These are phyloP conservation scores for Pogonocherus hispidulus DNA, from an alignment of 2,888 invertebrate genomes.

Conservation along the genomic window DNA sequence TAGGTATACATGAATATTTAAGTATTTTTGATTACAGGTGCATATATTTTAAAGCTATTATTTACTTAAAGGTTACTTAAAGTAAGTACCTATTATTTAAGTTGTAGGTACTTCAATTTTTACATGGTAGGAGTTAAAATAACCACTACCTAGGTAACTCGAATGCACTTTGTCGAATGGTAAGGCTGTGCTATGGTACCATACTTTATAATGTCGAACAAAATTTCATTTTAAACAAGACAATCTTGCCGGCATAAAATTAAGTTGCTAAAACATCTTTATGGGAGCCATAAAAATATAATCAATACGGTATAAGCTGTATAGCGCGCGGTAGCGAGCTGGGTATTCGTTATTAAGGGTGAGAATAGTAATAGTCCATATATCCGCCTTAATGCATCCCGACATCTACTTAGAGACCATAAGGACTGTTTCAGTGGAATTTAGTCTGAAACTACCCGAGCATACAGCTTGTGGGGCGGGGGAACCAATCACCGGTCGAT, in stretches of 20 bases:
- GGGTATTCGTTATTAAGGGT: constrained; percentile 58
- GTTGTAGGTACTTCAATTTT: no score
- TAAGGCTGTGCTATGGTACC: no score
- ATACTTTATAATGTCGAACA: no score
- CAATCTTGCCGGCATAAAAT: constrained; percentile 53
- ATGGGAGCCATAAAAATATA: constrained; percentile 64
- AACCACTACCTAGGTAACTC: no score
- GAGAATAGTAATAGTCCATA: constrained; percentile 60
- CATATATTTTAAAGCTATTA: no score
- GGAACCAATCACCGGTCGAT: constrained; percentile 63
- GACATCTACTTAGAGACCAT: constrained; percentile 67
- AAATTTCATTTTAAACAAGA: constrained; percentile 22
- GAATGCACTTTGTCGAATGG: no score
- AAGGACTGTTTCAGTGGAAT: constrained; percentile 60
- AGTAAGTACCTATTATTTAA: no score
- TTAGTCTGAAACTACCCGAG: constrained; percentile 45
- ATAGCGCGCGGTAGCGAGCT: constrained; percentile 52
- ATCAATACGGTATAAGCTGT: constrained; percentile 65
- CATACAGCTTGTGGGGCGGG: constrained; percentile 54
- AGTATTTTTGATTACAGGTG: no score
- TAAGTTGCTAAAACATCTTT: constrained; percentile 62
- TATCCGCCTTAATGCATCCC: constrained; percentile 63
- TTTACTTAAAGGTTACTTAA: no score
- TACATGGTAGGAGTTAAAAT: no score
- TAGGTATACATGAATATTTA: no score